Evolutionary conservation across 2,113 vertebrate genomes (phyloP).

Genomic region (Merops nubicus): DNA sequence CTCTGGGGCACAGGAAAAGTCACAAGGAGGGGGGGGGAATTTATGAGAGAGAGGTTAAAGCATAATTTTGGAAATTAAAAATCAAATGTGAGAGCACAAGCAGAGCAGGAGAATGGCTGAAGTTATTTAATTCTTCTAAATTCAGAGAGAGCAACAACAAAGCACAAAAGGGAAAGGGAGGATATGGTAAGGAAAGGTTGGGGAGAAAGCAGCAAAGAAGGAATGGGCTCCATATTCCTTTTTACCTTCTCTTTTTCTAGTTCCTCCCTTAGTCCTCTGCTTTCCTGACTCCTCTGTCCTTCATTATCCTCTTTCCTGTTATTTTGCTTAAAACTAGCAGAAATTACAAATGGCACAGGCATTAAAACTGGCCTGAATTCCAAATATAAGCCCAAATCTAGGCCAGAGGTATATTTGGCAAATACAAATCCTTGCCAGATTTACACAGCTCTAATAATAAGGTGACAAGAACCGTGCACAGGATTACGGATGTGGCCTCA

Average conservation of each 20-base stretch:
- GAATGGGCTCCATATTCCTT: background rate
- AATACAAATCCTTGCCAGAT: conserved; percentile 36
- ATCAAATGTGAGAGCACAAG: background rate
- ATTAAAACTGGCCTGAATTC: background rate
- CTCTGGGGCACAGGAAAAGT: background rate
- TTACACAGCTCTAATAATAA: conserved; percentile 7
- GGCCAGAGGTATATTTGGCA: conserved; percentile 36
- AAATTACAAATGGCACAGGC: background rate
- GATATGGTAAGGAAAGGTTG: background rate
- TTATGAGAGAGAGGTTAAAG: no score
- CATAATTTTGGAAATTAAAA: background rate
- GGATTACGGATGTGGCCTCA: background rate
- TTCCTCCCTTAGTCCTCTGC: background rate
- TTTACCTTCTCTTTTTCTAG: background rate
- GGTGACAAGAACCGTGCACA: background rate
- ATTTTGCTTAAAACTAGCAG: conserved; percentile 25
- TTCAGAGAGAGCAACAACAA: background rate
- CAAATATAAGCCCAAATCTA: conserved; percentile 4
- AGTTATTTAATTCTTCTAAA: background rate
- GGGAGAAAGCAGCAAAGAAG: background rate
- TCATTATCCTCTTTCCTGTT: background rate
- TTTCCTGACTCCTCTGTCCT: conserved; percentile 11
- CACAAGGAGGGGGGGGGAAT: no score
- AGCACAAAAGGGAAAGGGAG: background rate
- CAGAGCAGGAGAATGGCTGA: background rate